Evolutionary conservation across 2,113 vertebrate species (phyloP).

Genomic region (Periophthalmodon schlosseri): DNA sequence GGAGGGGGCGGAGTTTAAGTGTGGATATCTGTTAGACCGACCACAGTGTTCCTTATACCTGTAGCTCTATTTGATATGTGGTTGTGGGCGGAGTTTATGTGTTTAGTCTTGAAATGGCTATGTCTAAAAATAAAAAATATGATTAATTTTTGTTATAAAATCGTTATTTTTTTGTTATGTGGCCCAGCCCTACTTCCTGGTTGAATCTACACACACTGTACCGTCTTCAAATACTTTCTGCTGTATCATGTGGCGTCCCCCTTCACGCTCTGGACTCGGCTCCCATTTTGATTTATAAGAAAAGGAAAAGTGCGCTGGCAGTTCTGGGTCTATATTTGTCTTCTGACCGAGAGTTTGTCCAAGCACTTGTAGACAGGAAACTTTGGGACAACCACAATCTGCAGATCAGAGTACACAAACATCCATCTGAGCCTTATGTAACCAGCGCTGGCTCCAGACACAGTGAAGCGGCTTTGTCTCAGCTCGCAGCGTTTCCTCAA

Average conservation of each 20-base stretch:
- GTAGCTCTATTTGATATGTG: no score
- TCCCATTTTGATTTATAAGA: neutral
- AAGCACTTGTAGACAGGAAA: constrained; percentile 19
- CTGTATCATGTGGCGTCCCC: neutral
- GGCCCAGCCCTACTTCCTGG: no score
- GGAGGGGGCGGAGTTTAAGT: no score
- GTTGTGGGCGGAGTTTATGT: no score
- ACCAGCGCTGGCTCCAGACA: neutral
- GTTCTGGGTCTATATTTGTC: neutral
- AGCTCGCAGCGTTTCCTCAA: constrained; percentile 10
- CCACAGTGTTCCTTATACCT: no score
- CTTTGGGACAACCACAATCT: neutral
- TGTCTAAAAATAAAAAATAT: no score
- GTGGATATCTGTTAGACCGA: no score
- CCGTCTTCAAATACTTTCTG: neutral
- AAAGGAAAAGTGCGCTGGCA: neutral
- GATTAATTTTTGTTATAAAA: no score
- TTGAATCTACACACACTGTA: neutral
- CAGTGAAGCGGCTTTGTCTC: constrained; percentile 7
- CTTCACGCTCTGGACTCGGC: neutral
- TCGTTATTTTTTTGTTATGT: no score
- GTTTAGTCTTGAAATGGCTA: no score
- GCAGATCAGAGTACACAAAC: neutral
- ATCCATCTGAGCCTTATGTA: constrained; percentile 15
- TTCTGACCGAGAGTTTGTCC: neutral